Conservation (phyloP, 2,888 invertebrate species). For the Girardia tigrina region DNA sequence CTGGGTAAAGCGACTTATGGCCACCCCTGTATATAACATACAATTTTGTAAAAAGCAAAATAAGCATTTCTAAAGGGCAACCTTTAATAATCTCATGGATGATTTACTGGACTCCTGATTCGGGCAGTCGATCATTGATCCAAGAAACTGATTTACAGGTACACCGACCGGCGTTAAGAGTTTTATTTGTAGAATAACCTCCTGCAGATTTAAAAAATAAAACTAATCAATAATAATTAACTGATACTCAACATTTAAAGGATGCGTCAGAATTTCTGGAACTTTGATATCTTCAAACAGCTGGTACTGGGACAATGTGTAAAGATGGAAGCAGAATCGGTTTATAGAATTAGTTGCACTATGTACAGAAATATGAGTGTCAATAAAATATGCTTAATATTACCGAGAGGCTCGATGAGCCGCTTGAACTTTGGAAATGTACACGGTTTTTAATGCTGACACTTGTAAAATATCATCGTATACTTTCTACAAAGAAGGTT, state of each 20-base stretch:
- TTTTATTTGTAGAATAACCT: neutral
- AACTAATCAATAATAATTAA: neutral
- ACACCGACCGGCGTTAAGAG: neutral
- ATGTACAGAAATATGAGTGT: neutral
- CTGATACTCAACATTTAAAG: neutral
- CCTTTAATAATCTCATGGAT: neutral
- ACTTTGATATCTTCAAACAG: neutral
- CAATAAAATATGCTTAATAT: neutral
- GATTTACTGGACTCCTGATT: neutral
- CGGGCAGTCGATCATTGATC: neutral
- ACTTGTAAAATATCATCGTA: neutral
- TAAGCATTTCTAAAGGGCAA: no score
- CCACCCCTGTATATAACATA: no score
- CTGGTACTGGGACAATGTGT: neutral
- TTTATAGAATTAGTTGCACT: neutral
- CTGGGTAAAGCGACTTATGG: no score
- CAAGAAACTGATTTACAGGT: neutral
- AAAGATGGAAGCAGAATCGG: neutral
- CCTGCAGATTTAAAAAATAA: neutral
- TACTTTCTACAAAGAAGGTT: neutral
- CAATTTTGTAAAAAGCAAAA: no score
- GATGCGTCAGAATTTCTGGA: neutral
- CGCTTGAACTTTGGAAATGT: neutral
- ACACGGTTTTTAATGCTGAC: neutral
- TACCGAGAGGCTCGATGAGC: conserved; percentile 5